Evolutionary conservation across 2,113 vertebrate genomes (phyloP), one percentile per base, ranked within the genome.

Genomic region (Hippocampus abdominalis): DNA sequence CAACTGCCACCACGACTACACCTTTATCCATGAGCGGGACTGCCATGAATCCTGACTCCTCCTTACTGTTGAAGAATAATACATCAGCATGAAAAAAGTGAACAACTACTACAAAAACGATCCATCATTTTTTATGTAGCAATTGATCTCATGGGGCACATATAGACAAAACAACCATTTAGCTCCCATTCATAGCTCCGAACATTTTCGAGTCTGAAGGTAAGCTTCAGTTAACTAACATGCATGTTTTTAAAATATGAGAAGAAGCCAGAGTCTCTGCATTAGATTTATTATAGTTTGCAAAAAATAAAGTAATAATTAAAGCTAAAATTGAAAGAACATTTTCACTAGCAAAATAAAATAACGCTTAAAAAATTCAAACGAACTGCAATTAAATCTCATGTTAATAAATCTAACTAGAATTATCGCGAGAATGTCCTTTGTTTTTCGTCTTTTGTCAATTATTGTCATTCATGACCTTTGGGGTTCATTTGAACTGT

Each of bases 21-120:
- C 95, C 95, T 72, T 46, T 92, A 0, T 91, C 85, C 1, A 91
- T 51, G 70, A 98, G 85, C 0, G 94, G 92, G 0, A 81, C 74
- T 1, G 92, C 96, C 91, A 95, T 90, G 60, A 97, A 97, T 20
- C 95, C 97, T 0, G 96, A 96, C 15, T 92, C 81, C 0, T 97
- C 94, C 76, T 98, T 99, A 66, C 97, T 99, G 81, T 21, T 1
- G 89, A 80, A 70, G 23, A 53, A 57, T 68, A 81, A 70, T 76
- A n/a, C 23, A 75, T 59, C 36, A 66, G 20, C 3, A 25, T 80
- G 15, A 60, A 72, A 46, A 71, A 61, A 0, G 4, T 8, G 23
- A 39, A 5, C 0, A 16, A 44, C 20, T 63, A 16, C 4, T 36
- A 6, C 32, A 36, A 57, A 27, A 57, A 27, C 10, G 3, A 54